Evolutionary conservation across 2,888 invertebrate genomes (phyloP).

Genomic region (Ichneumoninae sp.): DNA sequence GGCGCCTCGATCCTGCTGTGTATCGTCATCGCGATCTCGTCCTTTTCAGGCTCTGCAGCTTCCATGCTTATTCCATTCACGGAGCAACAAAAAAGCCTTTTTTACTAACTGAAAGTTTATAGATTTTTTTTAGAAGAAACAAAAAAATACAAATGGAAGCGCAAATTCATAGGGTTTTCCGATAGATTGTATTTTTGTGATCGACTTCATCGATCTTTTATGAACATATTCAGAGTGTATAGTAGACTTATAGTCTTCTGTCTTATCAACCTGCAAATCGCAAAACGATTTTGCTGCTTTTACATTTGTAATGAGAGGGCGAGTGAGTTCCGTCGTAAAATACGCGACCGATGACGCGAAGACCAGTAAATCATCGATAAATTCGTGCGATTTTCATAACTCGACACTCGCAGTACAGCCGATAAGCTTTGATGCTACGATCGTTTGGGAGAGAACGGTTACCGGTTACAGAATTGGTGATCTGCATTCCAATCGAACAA

Average conservation of each 20-base stretch:
- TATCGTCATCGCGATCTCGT: slow-evolving; percentile 65
- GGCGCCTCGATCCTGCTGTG: slow-evolving; percentile 73
- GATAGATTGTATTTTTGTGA: background rate
- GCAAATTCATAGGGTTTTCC: slow-evolving; percentile 10
- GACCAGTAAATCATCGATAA: background rate
- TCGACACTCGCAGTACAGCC: background rate
- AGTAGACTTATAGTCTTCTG: background rate
- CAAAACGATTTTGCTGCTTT: background rate
- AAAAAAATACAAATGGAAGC: background rate
- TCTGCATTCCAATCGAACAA: slow-evolving; percentile 64
- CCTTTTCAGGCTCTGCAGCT: slow-evolving; percentile 53
- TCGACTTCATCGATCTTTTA: background rate
- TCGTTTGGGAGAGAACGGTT: slow-evolving; percentile 71
- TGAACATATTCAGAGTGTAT: slow-evolving; percentile 20
- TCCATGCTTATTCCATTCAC: slow-evolving; percentile 21
- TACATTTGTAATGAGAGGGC: slow-evolving; percentile 23
- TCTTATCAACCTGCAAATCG: background rate
- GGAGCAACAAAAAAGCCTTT: background rate
- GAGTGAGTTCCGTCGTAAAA: slow-evolving; percentile 28
- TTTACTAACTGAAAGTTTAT: background rate
- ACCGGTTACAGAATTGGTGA: slow-evolving; percentile 72
- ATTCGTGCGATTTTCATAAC: slow-evolving; percentile 9
- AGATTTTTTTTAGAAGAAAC: background rate
- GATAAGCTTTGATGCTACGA: slow-evolving; percentile 40
- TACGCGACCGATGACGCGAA: background rate